These are phyloP conservation scores for Podiceps cristatus DNA, from an alignment of 2,113 vertebrate species.

Conservation along the genomic window DNA sequence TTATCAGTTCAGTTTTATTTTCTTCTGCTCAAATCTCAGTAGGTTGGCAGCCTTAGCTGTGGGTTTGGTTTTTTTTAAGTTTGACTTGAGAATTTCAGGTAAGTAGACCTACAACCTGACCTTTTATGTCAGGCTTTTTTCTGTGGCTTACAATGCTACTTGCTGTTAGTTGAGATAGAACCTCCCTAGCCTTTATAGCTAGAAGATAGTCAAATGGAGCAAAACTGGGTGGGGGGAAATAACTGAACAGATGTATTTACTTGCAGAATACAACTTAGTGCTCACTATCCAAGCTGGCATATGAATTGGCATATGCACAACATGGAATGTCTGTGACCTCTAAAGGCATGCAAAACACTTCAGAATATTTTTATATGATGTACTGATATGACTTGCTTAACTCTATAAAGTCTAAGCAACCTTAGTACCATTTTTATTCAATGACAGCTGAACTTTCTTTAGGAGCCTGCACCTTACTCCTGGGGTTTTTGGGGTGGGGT, in stretches of 20 bases:
- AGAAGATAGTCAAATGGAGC: background rate
- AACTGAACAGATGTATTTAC: constrained; percentile 3
- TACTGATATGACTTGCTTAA: background rate
- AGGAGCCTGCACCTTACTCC: background rate
- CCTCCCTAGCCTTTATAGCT: rapidly evolving
- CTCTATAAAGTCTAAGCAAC: background rate
- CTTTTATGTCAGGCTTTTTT: background rate
- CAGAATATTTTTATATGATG: background rate
- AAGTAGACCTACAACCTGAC: background rate
- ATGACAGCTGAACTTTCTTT: background rate
- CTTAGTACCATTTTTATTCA: background rate
- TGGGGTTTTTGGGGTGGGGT: background rate
- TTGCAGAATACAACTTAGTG: background rate
- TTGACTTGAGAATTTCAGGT: background rate
- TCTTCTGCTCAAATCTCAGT: background rate
- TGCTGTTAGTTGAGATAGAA: background rate
- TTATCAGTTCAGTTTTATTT: background rate
- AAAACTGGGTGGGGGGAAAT: background rate
- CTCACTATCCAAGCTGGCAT: background rate
- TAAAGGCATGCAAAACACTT: background rate
- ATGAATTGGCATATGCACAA: background rate
- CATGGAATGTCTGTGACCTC: background rate
- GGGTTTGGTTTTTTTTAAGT: background rate
- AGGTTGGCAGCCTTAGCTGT: background rate
- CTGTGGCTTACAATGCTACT: background rate